Percentiles rank a stretch among this genome's conserved stretches.
These are phyloP conservation scores for Steromphala cineraria DNA, from an alignment of 2,888 invertebrate genomes.

Conservation along the genomic window DNA sequence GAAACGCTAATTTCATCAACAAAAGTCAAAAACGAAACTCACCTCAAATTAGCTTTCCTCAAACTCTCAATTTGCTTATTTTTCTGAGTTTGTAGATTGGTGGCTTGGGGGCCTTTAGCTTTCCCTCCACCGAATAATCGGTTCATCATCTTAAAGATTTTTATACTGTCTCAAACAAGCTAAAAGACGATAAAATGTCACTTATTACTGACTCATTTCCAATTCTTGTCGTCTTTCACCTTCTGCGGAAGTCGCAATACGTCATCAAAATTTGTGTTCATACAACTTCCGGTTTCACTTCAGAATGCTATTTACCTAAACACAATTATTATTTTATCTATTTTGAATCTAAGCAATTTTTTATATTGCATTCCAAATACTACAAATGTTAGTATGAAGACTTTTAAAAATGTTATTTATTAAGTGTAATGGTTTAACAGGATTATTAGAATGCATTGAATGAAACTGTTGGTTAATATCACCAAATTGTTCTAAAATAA, in stretches of 20 bases:
- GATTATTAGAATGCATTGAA: too few relatives aligned
- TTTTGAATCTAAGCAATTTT: background rate
- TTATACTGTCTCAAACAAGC: too few relatives aligned
- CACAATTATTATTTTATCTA: background rate
- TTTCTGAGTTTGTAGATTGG: conserved; percentile 69
- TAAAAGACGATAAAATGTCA: background rate
- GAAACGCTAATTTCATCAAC: too few relatives aligned
- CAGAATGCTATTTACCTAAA: background rate
- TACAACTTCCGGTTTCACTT: background rate
- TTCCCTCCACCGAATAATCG: conserved; percentile 63
- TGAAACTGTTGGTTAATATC: background rate
- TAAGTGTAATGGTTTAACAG: too few relatives aligned
- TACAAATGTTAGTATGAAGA: too few relatives aligned
- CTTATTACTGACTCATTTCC: background rate
- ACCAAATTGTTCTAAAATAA: background rate
- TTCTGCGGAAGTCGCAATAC: conserved; percentile 49
- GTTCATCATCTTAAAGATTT: conserved; percentile 47
- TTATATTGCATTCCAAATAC: background rate
- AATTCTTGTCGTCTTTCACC: background rate
- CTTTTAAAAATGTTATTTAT: too few relatives aligned
- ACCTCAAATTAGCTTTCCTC: conserved; percentile 61
- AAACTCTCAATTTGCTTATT: conserved; percentile 70
- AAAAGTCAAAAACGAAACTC: conserved; percentile 27
- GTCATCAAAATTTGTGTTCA: conserved; percentile 45
- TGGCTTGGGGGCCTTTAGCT: conserved; percentile 56